These are phyloP conservation scores for Aurelia aurita complex sp. Pacific DNA, from an alignment of 30 jellyfish, hydroid and myxozoan species.

Conservation along the genomic window DNA sequence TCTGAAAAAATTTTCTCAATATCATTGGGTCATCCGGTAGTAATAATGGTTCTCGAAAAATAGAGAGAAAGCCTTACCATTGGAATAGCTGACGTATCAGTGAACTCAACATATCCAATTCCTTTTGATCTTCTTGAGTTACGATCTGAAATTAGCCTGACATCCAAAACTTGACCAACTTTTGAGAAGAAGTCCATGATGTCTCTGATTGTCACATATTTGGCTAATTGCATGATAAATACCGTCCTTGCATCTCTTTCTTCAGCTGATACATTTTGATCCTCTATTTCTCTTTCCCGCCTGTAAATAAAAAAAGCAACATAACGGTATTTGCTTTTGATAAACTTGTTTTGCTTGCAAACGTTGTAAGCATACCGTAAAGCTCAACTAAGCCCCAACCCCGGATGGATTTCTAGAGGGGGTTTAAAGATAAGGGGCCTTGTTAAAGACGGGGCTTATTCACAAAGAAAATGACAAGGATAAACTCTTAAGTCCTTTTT, in stretches of 20 bases:
- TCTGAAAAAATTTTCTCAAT: no score
- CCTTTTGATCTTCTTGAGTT: constrained; percentile 99
- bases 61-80: constrained; percentile 50
- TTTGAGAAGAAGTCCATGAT: constrained; percentile 95
- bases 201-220: constrained; percentile 90
- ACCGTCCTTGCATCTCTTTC: constrained; percentile 99
- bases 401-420: no score
- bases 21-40: no score
- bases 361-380: no score
- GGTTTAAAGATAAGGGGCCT: no score
- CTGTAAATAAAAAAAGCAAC: constrained; percentile 17
- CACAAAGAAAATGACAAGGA: no score
- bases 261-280: constrained; percentile 88
- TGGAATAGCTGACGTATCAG: constrained; percentile 95
- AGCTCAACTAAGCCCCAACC: no score
- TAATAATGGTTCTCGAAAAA: no score
- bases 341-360: no score
- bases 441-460: no score
- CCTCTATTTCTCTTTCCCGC: constrained; percentile 96
- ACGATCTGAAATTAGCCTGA: constrained; percentile 93
- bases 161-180: constrained; percentile 99
- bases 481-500: no score
- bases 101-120: constrained; percentile 98
- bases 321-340: no score
- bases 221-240: constrained; percentile 95